These are phyloP conservation scores for Galeopterus variegatus DNA, from an alignment of 2,113 vertebrate species.

Conservation along the genomic window DNA sequence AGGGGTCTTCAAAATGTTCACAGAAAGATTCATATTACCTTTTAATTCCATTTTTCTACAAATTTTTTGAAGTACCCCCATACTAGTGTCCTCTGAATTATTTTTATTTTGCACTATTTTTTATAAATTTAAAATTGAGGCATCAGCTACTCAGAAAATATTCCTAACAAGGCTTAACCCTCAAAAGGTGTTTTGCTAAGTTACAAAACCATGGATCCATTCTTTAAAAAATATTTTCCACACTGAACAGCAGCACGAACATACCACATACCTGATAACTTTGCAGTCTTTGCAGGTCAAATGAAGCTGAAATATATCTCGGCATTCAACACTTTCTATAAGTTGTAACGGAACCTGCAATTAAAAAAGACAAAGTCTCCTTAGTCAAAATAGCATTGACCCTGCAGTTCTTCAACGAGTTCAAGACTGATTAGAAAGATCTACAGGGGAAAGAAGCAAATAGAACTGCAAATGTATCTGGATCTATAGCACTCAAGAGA, in stretches of 20 bases:
- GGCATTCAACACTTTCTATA: constrained; percentile 96
- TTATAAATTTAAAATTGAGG: constrained; percentile 46
- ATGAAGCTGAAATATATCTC: constrained; percentile 98
- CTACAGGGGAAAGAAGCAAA: not conserved
- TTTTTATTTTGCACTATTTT: not conserved
- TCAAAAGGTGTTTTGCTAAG: constrained; percentile 56
- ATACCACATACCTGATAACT: constrained; percentile 93
- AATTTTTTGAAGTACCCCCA: no score
- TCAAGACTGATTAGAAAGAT: constrained; percentile 57
- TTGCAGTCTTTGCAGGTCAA: constrained; percentile 99
- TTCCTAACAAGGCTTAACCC: not conserved
- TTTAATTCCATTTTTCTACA: no score
- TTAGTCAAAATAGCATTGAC: constrained; percentile 64
- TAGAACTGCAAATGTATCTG: not conserved
- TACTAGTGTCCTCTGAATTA: not conserved
- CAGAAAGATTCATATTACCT: no score
- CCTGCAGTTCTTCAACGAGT: not conserved
- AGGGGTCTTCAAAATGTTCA: no score
- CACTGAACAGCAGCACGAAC: constrained; percentile 28
- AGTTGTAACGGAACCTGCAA: constrained; percentile 97
- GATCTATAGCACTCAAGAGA: constrained; percentile 17
- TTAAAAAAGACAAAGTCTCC: constrained; percentile 72
- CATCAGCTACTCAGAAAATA: constrained; percentile 64
- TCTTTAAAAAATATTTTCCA: constrained; percentile 65
- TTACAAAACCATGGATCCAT: constrained; percentile 35